Evolutionary conservation across 2,888 invertebrate genomes (phyloP), one percentile per base, ranked within the genome.

Genomic region (Gnatocerus cornutus): DNA sequence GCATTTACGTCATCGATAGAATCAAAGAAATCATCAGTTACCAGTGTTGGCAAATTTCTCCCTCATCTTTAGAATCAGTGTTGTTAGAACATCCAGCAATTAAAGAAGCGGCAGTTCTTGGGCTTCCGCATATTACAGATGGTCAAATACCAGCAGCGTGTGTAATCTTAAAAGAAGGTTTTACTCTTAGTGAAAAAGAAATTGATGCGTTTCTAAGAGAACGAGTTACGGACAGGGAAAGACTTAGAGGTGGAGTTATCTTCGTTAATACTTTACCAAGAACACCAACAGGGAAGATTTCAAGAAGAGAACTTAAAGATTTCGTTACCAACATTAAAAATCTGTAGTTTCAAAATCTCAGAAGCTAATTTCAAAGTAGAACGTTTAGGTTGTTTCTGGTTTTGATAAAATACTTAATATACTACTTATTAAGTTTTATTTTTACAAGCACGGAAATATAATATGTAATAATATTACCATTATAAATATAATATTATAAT

Each of bases 1-100:
- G 74, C 56, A 30, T 82, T 2, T 80, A 77, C 55, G 72, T 81
- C 13, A 72, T 76, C 0, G 80, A 77, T 52, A 73, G 81, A 33
- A 69, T 78, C 1, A 78, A 79, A 61, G 82, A 81, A 48, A 79
- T 79, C 61, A 78, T 82, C 55, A 82, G 79, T 64, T 80, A 80
- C 58, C 73, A 76, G 41, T 59, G 67, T 6, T 78, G 75, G 73
- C 79, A 79, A 39, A 74, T 88, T 37, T 73, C 76, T 3, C 81
- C 81, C 8, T 72, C 77, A 7, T 71, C 67, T 9, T 68, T 81
- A 9, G 82, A 82, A 72, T 37, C 55, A 3, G 71, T 78, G 7
- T 55, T 82, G 14, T 59, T 70, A n/a, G 73, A 75, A 48, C 80
- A 81, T 70, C 77, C 79, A 0, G 76, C 72, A 12, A 76, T 82